phyloP scores from a whole-genome alignment of 2,113 vertebrate genomes.

The Plecturocebus donacophilus region DNA sequence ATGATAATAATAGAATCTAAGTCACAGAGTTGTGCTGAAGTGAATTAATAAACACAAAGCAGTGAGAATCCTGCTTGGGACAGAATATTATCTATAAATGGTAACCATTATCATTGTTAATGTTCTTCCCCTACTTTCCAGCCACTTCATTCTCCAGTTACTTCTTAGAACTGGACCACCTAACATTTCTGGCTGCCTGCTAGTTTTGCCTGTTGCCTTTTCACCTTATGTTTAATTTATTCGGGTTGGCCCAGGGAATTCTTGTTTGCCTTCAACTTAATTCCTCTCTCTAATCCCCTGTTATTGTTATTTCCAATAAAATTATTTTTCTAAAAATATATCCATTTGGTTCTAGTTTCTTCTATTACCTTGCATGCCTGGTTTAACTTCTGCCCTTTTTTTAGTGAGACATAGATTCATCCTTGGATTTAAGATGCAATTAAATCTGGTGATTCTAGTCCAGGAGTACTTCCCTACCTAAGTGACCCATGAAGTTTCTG shows the following conservation, averaged over 20 bases:
- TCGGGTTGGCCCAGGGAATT: background rate
- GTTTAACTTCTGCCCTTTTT: background rate
- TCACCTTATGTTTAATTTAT: background rate
- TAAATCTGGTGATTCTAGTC: constrained; percentile 5
- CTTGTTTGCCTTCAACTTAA: background rate
- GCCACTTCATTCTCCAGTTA: background rate
- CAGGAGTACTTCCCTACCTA: background rate
- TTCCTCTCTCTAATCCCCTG: background rate
- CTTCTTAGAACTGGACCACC: background rate
- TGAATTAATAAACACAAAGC: background rate
- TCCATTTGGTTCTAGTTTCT: background rate
- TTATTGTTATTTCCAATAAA: background rate
- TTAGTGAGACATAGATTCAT: background rate
- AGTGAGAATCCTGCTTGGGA: background rate
- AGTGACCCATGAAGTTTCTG: background rate
- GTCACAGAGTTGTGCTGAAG: background rate
- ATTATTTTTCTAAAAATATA: background rate
- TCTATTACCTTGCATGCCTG: background rate
- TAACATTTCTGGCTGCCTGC: background rate
- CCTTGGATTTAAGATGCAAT: background rate
- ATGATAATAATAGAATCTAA: background rate
- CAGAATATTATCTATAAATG: background rate
- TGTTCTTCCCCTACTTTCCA: background rate
- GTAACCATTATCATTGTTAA: background rate
- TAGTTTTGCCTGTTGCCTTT: background rate